Evolutionary conservation across 2,113 vertebrate genomes (phyloP), one percentile per base, ranked within the genome.

Genomic region (Sitta europaea): DNA sequence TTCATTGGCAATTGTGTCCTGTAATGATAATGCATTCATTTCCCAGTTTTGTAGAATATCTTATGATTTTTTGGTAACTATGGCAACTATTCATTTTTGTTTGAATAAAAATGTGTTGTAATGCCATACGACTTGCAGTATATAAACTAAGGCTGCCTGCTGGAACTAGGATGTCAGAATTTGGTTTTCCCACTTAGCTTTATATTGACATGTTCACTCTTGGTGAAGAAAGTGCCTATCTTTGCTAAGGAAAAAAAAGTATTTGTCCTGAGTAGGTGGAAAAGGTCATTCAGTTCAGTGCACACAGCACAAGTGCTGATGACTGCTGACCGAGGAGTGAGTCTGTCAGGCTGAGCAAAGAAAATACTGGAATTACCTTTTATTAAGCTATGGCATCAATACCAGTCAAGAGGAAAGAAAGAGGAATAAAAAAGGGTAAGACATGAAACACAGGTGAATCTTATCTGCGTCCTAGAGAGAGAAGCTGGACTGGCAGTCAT

Each of bases 61-160:
- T 85, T 93, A n/a, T 95, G 70, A 63, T 55, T 88, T 91, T 92
- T 81, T 57, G 3, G 88, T 96, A 90, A 78, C 94, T 92, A 86
- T 74, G 36, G 86, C 28, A 95, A 95, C 91, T 68, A 71, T 58
- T 92, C 76, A 59, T 85, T 93, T 93, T 96, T 92, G 42, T 90
- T 92, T 68, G 12, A 88, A 86, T 93, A 88, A 78, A 92, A 68
- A 35, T 51, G 14, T 43, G n/a, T 70, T 82, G 43, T 47, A 92
- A 92, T 86, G 68, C 73, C n/a, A 63, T 50, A 31, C 0, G 0
- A 89, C 66, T 81, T 94, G 21, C 83, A 36, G 79, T 67, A 87
- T 57, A 76, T 73, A 92, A 95, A 96, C 96, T 92, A 92, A 94
- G 35, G 54, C 33, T 79, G 33, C 48, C 71, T 95, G 63, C n/a